phyloP scores from a whole-genome alignment of 2,113 vertebrate species.

The Nothobranchius furzeri region DNA sequence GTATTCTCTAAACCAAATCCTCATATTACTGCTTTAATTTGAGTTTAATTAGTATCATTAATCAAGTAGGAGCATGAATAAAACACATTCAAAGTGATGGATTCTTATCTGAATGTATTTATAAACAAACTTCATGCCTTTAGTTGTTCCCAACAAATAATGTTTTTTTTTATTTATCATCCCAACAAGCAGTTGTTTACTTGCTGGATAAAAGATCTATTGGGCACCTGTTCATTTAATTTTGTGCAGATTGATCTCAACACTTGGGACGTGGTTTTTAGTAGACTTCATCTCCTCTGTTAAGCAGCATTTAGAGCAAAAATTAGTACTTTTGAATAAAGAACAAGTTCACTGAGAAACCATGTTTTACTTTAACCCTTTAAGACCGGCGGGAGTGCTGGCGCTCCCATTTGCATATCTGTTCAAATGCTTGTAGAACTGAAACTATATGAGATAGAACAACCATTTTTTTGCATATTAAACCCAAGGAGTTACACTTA shows the following conservation, averaged over 20 bases:
- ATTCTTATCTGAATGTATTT: constrained; percentile 6
- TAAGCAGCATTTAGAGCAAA: background rate
- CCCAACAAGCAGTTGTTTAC: constrained; percentile 6
- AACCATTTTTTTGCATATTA: too few relatives aligned
- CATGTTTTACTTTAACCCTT: too few relatives aligned
- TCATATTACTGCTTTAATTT: background rate
- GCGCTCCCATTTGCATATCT: too few relatives aligned
- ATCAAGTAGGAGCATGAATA: constrained; percentile 20
- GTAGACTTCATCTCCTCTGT: too few relatives aligned
- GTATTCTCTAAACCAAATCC: constrained; percentile 19
- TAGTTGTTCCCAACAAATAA: constrained; percentile 6
- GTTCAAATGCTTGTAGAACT: too few relatives aligned
- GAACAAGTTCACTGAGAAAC: too few relatives aligned
- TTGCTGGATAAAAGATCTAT: constrained; percentile 4
- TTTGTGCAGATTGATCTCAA: background rate
- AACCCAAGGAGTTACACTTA: too few relatives aligned
- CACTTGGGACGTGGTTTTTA: too few relatives aligned
- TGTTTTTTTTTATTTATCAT: background rate
- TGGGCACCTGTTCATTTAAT: constrained; percentile 12
- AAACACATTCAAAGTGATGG: constrained; percentile 30
- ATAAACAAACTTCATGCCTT: background rate
- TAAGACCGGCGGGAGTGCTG: too few relatives aligned
- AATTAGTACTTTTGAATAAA: too few relatives aligned
- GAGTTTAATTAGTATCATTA: constrained; percentile 26
- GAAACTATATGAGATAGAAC: too few relatives aligned